A percentile compares a stretch with the other conserved stretches of the same genome.
phyloP scores from a whole-genome alignment of 1,140 invertebrate species.

The Wasmannia auropunctata region DNA sequence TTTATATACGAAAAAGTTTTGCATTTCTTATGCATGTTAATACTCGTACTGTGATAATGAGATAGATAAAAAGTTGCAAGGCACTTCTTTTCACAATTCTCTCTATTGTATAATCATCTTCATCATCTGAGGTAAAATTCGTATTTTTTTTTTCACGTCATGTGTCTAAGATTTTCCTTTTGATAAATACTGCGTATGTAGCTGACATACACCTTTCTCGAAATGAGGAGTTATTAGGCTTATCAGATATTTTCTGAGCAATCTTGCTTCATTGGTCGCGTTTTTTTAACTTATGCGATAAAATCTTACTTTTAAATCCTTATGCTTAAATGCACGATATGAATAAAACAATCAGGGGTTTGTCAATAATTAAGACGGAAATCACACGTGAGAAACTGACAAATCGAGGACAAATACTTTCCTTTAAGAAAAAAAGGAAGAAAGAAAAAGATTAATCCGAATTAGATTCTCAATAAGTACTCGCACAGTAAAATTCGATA shows the following conservation, averaged over 20 bases:
- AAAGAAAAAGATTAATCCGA: background rate
- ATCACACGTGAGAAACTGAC: background rate
- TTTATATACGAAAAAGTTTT: constrained; percentile 35
- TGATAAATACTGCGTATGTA: background rate
- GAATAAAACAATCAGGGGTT: constrained; percentile 8
- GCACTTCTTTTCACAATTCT: constrained; percentile 70
- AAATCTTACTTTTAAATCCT: background rate
- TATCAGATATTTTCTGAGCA: background rate
- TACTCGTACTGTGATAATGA: constrained; percentile 43
- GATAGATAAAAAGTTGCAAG: constrained; percentile 72
- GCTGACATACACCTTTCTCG: background rate
- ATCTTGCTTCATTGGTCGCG: background rate
- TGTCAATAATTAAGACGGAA: constrained; percentile 12
- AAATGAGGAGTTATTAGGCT: background rate
- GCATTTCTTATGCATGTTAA: constrained; percentile 16
- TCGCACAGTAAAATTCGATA: constrained; percentile 10
- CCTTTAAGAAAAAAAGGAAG: background rate
- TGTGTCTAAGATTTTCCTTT: constrained; percentile 3
- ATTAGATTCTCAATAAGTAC: background rate
- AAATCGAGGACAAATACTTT: background rate
- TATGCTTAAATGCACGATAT: background rate
- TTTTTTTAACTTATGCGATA: background rate
- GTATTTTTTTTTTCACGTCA: background rate
- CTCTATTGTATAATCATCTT: constrained; percentile 4
- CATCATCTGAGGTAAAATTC: constrained; percentile 18